Evolutionary conservation across 2,888 invertebrate species (phyloP).

Genomic region (Limnephilus lunatus): DNA sequence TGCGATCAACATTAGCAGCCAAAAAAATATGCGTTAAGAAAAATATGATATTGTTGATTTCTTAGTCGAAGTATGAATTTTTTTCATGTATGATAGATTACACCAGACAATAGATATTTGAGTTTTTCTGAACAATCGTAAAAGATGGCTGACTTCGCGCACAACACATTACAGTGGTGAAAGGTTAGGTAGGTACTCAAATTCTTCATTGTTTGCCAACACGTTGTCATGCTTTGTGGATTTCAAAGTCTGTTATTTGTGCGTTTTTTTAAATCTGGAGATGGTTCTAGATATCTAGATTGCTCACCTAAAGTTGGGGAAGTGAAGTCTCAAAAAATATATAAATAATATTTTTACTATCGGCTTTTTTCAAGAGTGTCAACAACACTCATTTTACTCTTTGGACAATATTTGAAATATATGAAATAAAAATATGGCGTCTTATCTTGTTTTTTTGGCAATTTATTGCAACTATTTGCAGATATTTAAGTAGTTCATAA

Average conservation of each 20-base stretch:
- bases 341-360: too few relatives aligned
- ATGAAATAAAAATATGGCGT: too few relatives aligned
- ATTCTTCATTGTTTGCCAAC: constrained; percentile 26
- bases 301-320: not conserved
- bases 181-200: not conserved
- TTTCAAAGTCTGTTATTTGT: not conserved
- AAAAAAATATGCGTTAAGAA: too few relatives aligned
- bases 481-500: too few relatives aligned
- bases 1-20: too few relatives aligned
- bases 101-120: not conserved
- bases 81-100: not conserved
- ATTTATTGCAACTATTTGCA: too few relatives aligned
- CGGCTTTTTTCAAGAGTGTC: too few relatives aligned
- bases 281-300: constrained; percentile 15
- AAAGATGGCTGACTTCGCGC: not conserved
- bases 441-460: too few relatives aligned
- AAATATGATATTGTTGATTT: too few relatives aligned
- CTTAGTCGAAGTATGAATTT: too few relatives aligned
- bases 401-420: too few relatives aligned
- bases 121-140: constrained; percentile 11
- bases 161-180: constrained; percentile 3
- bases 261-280: not conserved
- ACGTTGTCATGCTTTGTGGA: constrained; percentile 5
- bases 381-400: not conserved
- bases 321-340: not conserved